Evolutionary conservation across 2,113 vertebrate genomes (phyloP).

Genomic region (Acrocephalus arundinaceus): DNA sequence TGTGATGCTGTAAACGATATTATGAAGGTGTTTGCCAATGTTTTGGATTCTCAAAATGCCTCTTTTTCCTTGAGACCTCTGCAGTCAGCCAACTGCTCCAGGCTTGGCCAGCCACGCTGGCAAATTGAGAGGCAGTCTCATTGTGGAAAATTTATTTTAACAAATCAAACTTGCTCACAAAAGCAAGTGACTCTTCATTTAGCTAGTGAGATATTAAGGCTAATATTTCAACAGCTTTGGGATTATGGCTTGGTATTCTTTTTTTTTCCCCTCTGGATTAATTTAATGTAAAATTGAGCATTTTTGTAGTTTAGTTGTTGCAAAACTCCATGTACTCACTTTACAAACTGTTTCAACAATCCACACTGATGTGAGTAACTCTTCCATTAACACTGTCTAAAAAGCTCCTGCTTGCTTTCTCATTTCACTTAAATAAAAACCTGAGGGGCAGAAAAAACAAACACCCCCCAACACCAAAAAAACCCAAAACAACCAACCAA

Average conservation of each 20-base stretch:
- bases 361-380: background rate
- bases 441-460: fast-evolving
- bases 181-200: background rate
- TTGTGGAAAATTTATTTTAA: background rate
- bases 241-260: background rate
- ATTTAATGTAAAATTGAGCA: background rate
- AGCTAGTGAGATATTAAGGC: background rate
- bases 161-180: background rate
- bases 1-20: background rate
- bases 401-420: background rate
- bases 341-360: background rate
- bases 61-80: background rate
- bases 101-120: background rate
- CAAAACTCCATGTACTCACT: background rate
- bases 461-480: too few species aligned
- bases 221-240: background rate
- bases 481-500: background rate
- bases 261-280: background rate
- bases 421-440: background rate
- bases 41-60: background rate
- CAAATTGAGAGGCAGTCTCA: background rate
- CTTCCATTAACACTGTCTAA: background rate
- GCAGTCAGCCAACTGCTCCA: conserved; percentile 14
- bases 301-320: background rate
- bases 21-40: background rate